A percentile compares a stretch with the other conserved stretches of the same genome.
These are phyloP conservation scores for Sternarchorhynchus goeldii DNA, from an alignment of 2,797 vertebrate genomes.

Conservation along the genomic window DNA sequence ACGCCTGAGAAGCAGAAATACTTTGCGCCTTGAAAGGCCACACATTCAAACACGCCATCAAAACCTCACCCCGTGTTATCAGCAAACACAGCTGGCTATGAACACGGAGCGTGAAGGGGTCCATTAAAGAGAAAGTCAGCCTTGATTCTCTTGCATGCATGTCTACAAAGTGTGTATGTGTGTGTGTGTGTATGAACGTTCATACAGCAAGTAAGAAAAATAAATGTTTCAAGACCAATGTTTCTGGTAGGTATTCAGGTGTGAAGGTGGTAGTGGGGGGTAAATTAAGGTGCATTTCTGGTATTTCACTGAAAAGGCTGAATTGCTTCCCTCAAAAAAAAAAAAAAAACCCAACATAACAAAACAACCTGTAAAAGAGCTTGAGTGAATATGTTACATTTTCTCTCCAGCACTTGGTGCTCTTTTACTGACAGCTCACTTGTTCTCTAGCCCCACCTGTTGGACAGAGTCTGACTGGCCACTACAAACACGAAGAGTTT, in stretches of 20 bases:
- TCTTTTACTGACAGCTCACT: too few relatives aligned
- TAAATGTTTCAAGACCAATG: too few relatives aligned
- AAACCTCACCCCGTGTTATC: background rate
- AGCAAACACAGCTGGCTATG: conserved; percentile 16
- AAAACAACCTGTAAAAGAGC: background rate
- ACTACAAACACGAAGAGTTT: background rate
- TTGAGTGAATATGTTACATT: too few relatives aligned
- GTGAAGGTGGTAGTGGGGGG: too few relatives aligned
- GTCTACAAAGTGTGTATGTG: too few relatives aligned
- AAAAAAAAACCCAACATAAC: too few relatives aligned
- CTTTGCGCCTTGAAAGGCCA: too few relatives aligned
- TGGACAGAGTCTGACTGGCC: background rate
- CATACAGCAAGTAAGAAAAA: too few relatives aligned
- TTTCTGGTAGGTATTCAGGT: too few relatives aligned
- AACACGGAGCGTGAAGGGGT: conserved; percentile 11
- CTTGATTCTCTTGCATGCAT: background rate
- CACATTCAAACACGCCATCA: background rate
- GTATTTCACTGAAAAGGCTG: background rate
- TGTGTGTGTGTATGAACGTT: too few relatives aligned
- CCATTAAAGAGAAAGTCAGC: background rate
- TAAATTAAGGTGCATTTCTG: background rate
- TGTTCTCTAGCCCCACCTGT: background rate
- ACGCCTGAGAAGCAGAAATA: background rate
- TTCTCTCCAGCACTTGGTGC: background rate
- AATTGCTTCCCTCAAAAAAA: background rate